Base-by-base conservation (phyloP, 2,797 vertebrate genomes). In the Bovichtus variegatus region DNA sequence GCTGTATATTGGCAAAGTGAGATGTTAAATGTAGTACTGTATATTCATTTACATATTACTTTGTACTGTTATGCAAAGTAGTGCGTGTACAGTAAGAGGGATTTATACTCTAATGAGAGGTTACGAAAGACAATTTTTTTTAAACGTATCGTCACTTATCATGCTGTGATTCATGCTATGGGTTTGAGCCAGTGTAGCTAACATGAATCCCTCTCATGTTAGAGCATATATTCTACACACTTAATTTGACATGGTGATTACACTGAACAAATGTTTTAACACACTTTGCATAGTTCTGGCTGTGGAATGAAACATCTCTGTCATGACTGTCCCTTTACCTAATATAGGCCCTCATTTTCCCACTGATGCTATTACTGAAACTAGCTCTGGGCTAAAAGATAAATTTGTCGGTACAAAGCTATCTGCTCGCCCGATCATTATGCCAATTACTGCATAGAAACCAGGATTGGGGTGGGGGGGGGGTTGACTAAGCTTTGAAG, bases 331-430 rank as follows among this genome's bases (percentile, higher is more conserved):
- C 58, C 62, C 16, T 78, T 78, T 77, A 72, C 41, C 60, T 75
- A 82, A 86, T 84, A 67, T 70, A 84, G 77, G 40, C 57, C 71
- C 66, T 81, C 68, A 81, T 89, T 82, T 82, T 70, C 60, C 74
- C 62, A 71, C 38, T 78, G 87, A 89, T 83, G 72, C 68, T 86
- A 91, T 89, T 80, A 73, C 5, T 79, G 82, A 81, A 89, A 83
- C 51, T 64, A 57, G 80, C 86, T 77, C 65, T 51, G 46, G 79
- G 88, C 86, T 71, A 68, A 72, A 82, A 89, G 84, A 93, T 89
- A 88, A 78, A 83, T 84, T 62, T 74, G 27, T 76, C 68, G 61
- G 60, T 57, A 88, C 74, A 90, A 85, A 83, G 82, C 74, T 91
- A 91, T 91, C 87, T 79, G 29, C 78, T 63, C 1, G 21, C 46